phyloP scores from a whole-genome alignment of 2,888 invertebrate species.

The Chalcosyrphus nemorum region DNA sequence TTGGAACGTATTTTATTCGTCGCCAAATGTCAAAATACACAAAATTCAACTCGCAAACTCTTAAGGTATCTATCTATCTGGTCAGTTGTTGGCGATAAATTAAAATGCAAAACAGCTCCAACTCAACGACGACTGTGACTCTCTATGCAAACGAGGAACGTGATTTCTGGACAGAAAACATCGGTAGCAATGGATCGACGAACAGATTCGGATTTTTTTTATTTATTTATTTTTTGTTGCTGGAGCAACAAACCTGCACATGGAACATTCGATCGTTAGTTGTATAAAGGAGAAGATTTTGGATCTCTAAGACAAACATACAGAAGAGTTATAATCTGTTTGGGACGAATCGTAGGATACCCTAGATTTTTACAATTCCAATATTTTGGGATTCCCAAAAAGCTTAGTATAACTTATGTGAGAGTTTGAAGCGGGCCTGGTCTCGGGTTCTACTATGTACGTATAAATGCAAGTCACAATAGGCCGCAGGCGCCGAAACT shows the following conservation, averaged over 20 bases:
- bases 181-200: slow-evolving; percentile 22
- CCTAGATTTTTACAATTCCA: too few relatives aligned
- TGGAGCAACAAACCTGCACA: not conserved
- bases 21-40: slow-evolving; percentile 47
- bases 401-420: too few relatives aligned
- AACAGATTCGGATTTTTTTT: slow-evolving; percentile 4
- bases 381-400: too few relatives aligned
- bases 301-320: not conserved
- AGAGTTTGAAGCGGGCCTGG: too few relatives aligned
- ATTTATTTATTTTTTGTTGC: not conserved
- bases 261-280: not conserved
- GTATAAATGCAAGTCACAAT: too few relatives aligned
- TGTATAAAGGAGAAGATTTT: not conserved
- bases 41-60: slow-evolving; percentile 44
- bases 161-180: slow-evolving; percentile 40
- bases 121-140: slow-evolving; percentile 17
- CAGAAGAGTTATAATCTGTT: not conserved
- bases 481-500: too few relatives aligned
- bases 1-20: slow-evolving; percentile 5
- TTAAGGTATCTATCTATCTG: slow-evolving; percentile 11
- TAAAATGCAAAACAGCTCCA: slow-evolving; percentile 49
- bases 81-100: slow-evolving; percentile 27
- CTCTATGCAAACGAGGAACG: slow-evolving; percentile 52
- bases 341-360: not conserved
- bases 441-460: too few relatives aligned